phyloP scores from a whole-genome alignment of 1,140 invertebrate genomes.

The Brachionus plicatilis region DNA sequence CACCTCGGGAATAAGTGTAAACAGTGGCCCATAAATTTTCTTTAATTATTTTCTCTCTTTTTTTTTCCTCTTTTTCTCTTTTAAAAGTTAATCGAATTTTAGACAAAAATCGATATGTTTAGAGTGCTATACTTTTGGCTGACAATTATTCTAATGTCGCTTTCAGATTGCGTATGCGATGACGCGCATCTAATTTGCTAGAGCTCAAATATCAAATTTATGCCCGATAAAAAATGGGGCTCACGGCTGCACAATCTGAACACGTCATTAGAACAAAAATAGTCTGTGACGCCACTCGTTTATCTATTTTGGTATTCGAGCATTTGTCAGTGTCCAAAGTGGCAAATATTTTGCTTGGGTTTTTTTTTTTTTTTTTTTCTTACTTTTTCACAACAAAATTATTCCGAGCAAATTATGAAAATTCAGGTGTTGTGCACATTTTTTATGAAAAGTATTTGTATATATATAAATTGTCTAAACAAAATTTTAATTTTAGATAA shows the following conservation, averaged over 20 bases:
- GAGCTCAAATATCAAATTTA: not conserved
- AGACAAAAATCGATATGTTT: not conserved
- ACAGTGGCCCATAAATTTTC: not conserved
- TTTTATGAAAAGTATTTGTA: slow-evolving; percentile 2
- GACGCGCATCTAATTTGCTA: not conserved
- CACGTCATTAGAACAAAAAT: not conserved
- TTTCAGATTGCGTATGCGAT: not conserved
- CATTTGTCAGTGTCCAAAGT: no score
- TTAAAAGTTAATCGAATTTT: not conserved
- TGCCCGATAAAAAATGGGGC: not conserved
- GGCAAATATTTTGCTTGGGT: not conserved
- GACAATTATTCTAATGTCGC: not conserved
- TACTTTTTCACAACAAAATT: not conserved
- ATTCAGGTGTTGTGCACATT: not conserved
- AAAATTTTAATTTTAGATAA: no score
- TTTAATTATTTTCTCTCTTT: not conserved
- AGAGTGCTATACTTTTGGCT: not conserved
- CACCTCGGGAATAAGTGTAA: not conserved
- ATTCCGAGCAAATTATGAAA: not conserved
- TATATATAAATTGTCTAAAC: not conserved
- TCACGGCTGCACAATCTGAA: not conserved
- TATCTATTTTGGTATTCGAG: not conserved
- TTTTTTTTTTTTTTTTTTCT: not conserved
- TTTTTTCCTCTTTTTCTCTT: not conserved
- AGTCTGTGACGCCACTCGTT: not conserved